phyloP scores from a whole-genome alignment of 2,888 invertebrate genomes.

The Limnephilus auricula region DNA sequence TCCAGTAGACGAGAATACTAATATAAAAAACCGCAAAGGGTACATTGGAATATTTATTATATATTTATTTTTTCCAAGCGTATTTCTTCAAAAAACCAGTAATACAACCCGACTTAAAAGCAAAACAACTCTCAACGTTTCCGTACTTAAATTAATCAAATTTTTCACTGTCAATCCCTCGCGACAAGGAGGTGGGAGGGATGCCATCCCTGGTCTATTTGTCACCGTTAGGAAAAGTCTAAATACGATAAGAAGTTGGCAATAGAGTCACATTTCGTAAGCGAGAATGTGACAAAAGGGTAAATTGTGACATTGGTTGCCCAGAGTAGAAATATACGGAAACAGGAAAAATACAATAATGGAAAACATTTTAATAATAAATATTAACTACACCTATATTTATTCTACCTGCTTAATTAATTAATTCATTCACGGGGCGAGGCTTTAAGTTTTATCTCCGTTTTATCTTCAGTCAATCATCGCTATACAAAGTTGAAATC shows the following conservation, averaged over 20 bases:
- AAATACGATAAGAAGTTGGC: conserved; percentile 23
- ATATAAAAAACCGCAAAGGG: not conserved
- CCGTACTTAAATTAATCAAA: not conserved
- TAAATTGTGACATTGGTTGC: not conserved
- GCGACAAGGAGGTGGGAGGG: not conserved
- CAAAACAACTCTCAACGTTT: not conserved
- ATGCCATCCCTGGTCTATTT: conserved; percentile 9
- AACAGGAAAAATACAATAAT: not conserved
- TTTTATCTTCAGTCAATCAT: too few species aligned
- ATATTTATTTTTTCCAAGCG: not conserved
- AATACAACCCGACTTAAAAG: not conserved
- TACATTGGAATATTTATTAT: not conserved
- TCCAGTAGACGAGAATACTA: not conserved
- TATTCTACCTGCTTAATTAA: too few species aligned
- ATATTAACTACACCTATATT: too few species aligned
- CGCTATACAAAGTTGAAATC: too few species aligned
- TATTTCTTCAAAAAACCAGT: too few species aligned
- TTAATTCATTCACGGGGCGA: too few species aligned
- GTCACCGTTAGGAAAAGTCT: conserved; percentile 7
- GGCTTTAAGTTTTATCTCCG: too few species aligned
- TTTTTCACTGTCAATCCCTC: not conserved
- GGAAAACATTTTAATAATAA: not conserved
- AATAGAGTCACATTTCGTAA: not conserved
- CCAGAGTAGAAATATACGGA: not conserved
- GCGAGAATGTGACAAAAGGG: not conserved